A percentile compares a stretch with the other conserved stretches of the same genome.
Conservation (phyloP, 1,140 invertebrate genomes). For the Anoplophora glabripennis region DNA sequence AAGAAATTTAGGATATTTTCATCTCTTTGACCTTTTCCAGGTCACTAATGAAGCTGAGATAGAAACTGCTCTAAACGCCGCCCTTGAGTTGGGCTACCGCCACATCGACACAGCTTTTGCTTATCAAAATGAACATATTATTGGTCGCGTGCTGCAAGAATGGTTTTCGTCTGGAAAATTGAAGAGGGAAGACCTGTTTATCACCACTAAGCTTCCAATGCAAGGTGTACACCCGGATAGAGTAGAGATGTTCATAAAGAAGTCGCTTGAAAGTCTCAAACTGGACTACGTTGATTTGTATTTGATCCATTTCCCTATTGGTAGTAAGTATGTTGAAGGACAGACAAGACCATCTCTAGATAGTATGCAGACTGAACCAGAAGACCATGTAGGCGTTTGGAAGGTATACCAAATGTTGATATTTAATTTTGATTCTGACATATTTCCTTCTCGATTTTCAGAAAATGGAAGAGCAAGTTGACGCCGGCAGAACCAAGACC, state of each 20-base stretch:
- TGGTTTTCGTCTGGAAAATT: slow-evolving; percentile 69
- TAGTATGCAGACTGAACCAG: no score
- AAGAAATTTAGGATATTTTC: no score
- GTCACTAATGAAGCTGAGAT: slow-evolving; percentile 58
- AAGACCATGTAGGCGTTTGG: slow-evolving; percentile 60
- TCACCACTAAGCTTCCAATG: slow-evolving; percentile 63
- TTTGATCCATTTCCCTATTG: slow-evolving; percentile 76
- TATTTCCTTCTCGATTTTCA: slow-evolving; percentile 53
- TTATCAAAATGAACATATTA: slow-evolving; percentile 76
- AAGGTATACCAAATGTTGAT: slow-evolving; percentile 46
- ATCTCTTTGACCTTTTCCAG: slow-evolving; percentile 10
- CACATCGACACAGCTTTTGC: slow-evolving; percentile 70
- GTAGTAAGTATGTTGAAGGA: slow-evolving; percentile 53
- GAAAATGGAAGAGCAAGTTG: slow-evolving; percentile 70
- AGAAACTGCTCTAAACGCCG: slow-evolving; percentile 63
- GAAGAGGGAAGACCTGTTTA: slow-evolving; percentile 67
- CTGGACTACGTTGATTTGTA: slow-evolving; percentile 81
- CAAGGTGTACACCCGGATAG: slow-evolving; percentile 52
- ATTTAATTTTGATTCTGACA: no score
- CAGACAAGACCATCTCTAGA: no score
- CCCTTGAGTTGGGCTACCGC: slow-evolving; percentile 63
- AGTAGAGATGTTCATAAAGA: slow-evolving; percentile 54
- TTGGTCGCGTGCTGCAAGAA: slow-evolving; percentile 70
- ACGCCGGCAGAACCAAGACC: slow-evolving; percentile 58
- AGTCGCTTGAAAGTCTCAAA: slow-evolving; percentile 68